Conservation (phyloP, 2,888 invertebrate genomes). For the Diplazon laetatorius region DNA sequence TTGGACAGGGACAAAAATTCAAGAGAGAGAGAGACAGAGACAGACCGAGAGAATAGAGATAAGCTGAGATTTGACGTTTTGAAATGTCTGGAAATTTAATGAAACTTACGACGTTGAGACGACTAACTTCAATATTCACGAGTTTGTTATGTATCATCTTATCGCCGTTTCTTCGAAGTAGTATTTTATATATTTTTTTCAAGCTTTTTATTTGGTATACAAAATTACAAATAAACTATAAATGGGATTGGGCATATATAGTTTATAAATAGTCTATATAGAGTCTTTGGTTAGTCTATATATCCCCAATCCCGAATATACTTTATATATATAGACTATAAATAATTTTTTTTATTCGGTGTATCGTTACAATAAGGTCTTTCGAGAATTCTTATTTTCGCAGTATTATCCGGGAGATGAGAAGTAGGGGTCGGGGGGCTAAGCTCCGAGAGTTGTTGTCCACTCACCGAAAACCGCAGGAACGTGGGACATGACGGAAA, state of each 20-base stretch:
- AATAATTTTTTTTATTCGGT: too few species aligned
- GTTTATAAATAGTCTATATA: too few species aligned
- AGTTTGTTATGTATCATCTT: constrained; percentile 6
- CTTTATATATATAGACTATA: too few species aligned
- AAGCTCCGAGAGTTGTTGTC: constrained; percentile 29
- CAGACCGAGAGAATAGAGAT: too few species aligned
- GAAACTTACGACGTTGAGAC: constrained; percentile 25
- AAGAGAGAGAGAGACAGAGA: not conserved
- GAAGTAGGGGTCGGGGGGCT: constrained; percentile 16
- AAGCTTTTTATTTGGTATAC: too few species aligned
- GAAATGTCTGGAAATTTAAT: constrained; percentile 29
- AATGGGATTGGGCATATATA: too few species aligned
- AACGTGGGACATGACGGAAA: constrained; percentile 36
- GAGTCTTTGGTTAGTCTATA: too few species aligned
- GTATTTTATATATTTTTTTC: not conserved
- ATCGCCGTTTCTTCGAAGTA: not conserved
- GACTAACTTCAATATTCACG: constrained; percentile 29
- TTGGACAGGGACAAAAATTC: constrained; percentile 30
- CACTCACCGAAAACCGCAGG: constrained; percentile 36
- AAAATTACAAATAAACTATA: too few species aligned
- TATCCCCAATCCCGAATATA: too few species aligned
- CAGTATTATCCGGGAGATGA: constrained; percentile 33
- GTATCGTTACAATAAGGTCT: too few species aligned
- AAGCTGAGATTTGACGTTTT: constrained; percentile 37
- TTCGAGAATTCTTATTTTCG: constrained; percentile 18